A percentile compares a stretch with the other conserved stretches of the same genome.
phyloP scores from a whole-genome alignment of 2,888 invertebrate species.

The Tricholauxania praeusta region DNA sequence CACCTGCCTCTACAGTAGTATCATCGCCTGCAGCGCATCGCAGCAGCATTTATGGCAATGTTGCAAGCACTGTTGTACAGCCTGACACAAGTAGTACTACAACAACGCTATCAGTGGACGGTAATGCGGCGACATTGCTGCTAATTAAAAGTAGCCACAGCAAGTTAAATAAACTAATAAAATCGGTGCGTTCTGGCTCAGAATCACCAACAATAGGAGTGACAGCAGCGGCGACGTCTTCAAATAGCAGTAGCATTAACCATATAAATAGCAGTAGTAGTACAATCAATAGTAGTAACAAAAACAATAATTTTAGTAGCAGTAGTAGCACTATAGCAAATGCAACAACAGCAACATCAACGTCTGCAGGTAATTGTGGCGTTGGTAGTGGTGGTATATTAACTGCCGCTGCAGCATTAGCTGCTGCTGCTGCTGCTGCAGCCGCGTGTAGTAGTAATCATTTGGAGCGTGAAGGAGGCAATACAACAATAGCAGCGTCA shows the following conservation, averaged over 20 bases:
- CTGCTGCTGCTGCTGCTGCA: constrained; percentile 49
- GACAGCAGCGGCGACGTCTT: constrained; percentile 46
- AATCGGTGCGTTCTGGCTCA: constrained; percentile 69
- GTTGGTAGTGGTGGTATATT: constrained; percentile 55
- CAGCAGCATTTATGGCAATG: constrained; percentile 64
- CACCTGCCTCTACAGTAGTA: constrained; percentile 59
- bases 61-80: constrained; percentile 57
- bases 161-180: constrained; percentile 61
- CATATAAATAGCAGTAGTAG: constrained; percentile 56
- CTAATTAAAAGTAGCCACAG: constrained; percentile 61
- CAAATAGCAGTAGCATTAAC: constrained; percentile 55
- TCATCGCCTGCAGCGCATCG: constrained; percentile 44
- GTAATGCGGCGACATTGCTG: constrained; percentile 47
- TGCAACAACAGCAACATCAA: constrained; percentile 51
- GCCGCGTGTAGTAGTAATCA: constrained; percentile 50
- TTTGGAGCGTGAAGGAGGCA: constrained; percentile 51
- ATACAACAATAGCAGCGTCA: constrained; percentile 36
- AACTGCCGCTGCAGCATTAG: constrained; percentile 60
- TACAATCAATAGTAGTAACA: constrained; percentile 66
- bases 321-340: constrained; percentile 56
- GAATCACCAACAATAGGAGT: constrained; percentile 68
- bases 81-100: constrained; percentile 52
- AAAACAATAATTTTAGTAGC: constrained; percentile 62
- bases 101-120: constrained; percentile 42
- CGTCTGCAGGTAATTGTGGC: constrained; percentile 38